A percentile compares a stretch with the other conserved stretches of the same genome.
Evolutionary conservation across 2,888 invertebrate species (phyloP).

Genomic region (Celastrina argiolus): DNA sequence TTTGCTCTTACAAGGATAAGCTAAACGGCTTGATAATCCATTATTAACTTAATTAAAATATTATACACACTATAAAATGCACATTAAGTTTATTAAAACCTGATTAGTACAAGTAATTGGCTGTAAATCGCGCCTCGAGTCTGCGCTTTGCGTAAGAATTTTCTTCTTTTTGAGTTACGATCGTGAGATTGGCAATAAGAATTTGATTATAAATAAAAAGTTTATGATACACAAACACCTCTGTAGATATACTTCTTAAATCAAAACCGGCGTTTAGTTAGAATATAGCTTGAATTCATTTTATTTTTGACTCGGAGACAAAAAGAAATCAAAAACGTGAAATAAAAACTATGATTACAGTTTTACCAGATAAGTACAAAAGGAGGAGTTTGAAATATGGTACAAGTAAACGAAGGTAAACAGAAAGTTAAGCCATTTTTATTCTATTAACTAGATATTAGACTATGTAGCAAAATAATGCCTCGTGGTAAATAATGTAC

Average conservation of each 20-base stretch:
- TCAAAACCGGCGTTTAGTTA: neutral
- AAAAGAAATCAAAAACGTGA: no score
- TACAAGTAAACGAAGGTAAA: no score
- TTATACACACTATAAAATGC: neutral
- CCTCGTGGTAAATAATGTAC: no score
- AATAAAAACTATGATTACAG: no score
- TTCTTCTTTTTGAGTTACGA: slow-evolving; percentile 2
- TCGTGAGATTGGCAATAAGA: neutral
- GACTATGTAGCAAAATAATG: no score
- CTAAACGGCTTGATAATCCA: neutral
- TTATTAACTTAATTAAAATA: neutral
- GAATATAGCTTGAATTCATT: neutral
- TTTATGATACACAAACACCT: neutral
- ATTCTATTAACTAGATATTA: no score
- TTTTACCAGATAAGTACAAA: no score
- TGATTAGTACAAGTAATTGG: neutral
- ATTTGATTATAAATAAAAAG: neutral
- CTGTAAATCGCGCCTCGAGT: neutral
- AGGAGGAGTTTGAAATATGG: no score
- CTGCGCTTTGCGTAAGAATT: slow-evolving; percentile 3
- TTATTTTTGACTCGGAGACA: neutral
- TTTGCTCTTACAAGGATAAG: neutral
- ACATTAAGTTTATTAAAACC: neutral
- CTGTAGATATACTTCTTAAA: neutral
- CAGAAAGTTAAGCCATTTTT: no score